Base-by-base conservation (phyloP, 2,797 vertebrate genomes). In the Chaenodraco wilsoni region DNA sequence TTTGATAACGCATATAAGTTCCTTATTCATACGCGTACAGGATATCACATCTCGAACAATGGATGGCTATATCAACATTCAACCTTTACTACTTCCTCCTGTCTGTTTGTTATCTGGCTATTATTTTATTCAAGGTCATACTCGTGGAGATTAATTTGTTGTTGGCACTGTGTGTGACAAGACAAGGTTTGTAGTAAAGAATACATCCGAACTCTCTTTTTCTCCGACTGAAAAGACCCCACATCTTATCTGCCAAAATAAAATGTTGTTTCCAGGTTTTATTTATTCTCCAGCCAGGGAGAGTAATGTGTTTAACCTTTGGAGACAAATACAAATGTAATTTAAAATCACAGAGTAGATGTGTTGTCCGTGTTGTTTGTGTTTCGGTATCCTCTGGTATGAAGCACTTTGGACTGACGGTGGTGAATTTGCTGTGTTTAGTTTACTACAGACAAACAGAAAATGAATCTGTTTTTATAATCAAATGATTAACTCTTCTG, bases 41-140 rank as follows among this genome's bases (percentile, higher is more conserved):
- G 27, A 70, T 51, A 82, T 84, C 50, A 37, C 41, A 64, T 62
- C 45, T 70, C 9, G 21, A 88, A 92, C 91, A 90, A 90, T 90
- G 60, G 63, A 44, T 21, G 33, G 63, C 21, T 15, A 78, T 79
- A 76, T 64, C 77, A 66, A 46, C 45, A 23, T 43, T 61, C 9
- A 49, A 80, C 83, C 80, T 87, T n/a, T 2, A 7, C 3, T 33
- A 3, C 2, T 8, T 12, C 5, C 3, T 11, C 2, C 11, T 70
- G 54, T 70, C n/a, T 46, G 48, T 46, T 41, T 65, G 55, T 81
- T 88, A 86, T 86, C 78, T 33, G 45, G 45, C 54, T 48, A 8
- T 65, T 71, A 70, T 60, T 72, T 9, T 13, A 66, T 46, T 27
- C 65, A 59, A 66, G 85, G 82, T 74, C 49, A 31, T 15, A 13